These are phyloP conservation scores for Nothoprocta perdicaria DNA, from an alignment of 2,113 vertebrate genomes.

Conservation along the genomic window DNA sequence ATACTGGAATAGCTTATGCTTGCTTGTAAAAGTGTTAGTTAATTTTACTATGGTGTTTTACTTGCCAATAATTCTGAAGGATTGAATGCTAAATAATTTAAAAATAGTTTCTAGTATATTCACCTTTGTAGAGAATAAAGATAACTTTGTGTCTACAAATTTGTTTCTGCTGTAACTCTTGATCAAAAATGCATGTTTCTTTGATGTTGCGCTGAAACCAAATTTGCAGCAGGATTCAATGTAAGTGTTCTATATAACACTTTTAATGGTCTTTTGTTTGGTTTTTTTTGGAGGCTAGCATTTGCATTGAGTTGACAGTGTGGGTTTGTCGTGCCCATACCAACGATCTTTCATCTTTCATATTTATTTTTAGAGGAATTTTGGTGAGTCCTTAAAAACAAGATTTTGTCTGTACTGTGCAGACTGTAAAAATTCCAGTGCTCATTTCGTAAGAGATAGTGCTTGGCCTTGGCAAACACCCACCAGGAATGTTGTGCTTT, in stretches of 20 bases:
- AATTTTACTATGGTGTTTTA: not conserved
- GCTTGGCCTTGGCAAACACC: not conserved
- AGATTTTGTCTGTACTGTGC: not conserved
- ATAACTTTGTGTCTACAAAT: not conserved
- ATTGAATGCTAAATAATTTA: not conserved
- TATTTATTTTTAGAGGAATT: conserved; percentile 28
- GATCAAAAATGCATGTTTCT: not conserved
- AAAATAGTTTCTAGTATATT: not conserved
- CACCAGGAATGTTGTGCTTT: accelerated
- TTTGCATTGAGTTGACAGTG: not conserved
- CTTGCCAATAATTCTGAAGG: not conserved
- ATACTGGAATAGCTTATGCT: not conserved
- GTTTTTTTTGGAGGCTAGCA: not conserved
- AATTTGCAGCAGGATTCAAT: not conserved
- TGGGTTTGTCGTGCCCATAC: not conserved
- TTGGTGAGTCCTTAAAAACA: not conserved
- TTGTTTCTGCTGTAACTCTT: conserved; percentile 2
- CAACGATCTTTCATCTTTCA: not conserved
- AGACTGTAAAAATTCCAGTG: not conserved
- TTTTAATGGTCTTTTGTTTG: not conserved
- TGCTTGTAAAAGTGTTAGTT: not conserved
- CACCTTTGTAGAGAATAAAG: conserved; percentile 21
- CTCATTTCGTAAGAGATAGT: not conserved
- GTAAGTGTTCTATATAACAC: not conserved
- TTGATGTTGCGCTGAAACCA: conserved; percentile 9